Conservation (phyloP, 2,797 vertebrate genomes). For the Fratercula arctica region DNA sequence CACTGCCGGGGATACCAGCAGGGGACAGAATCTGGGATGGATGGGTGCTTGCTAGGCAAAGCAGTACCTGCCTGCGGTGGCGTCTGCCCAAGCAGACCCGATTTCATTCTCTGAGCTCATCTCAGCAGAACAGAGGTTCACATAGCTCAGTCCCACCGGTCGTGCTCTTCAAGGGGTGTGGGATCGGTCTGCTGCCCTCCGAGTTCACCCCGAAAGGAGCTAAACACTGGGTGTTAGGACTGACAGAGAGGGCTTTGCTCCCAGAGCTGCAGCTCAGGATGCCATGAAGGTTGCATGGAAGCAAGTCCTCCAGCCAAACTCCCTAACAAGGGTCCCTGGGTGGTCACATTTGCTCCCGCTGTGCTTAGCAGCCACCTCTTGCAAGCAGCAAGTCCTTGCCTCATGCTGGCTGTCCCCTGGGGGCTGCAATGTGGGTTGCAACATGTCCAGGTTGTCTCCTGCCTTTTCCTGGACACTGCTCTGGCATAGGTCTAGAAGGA, state of each 20-base stretch:
- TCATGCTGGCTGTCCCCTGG: neutral
- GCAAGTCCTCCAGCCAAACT: neutral
- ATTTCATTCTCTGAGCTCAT: neutral
- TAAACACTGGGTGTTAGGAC: neutral
- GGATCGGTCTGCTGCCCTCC: neutral
- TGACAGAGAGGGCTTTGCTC: neutral
- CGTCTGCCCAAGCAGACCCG: neutral
- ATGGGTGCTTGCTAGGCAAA: neutral
- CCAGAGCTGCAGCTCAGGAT: neutral
- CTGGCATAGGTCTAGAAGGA: neutral
- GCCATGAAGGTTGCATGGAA: neutral
- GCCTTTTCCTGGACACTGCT: neutral
- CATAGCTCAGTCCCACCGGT: neutral
- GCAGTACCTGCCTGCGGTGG: neutral
- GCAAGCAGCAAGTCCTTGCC: neutral
- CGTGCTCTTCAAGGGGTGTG: fast-evolving
- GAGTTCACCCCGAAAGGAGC: neutral
- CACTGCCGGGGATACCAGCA: neutral
- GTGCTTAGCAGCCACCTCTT: neutral
- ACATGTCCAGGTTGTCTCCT: neutral
- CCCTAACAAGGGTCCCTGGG: neutral
- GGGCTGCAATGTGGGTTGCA: neutral
- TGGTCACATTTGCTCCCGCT: neutral
- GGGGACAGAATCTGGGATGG: neutral
- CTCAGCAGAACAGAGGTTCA: neutral